phyloP scores from a whole-genome alignment of 30 jellyfish, hydroid and myxozoan genomes.

The Cassiopea xamachana region DNA sequence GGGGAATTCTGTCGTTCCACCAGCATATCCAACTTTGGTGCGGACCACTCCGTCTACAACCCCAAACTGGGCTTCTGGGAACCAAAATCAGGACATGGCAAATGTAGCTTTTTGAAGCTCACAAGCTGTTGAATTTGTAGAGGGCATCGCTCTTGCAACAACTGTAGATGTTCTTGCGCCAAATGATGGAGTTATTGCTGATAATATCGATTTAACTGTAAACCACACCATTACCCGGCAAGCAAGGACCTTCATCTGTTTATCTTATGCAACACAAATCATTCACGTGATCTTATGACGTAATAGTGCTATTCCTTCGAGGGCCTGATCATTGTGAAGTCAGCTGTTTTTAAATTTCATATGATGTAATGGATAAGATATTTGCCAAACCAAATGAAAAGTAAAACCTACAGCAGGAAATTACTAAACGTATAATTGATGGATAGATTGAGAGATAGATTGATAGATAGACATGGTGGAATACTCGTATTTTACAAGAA shows the following conservation, averaged over 20 bases:
- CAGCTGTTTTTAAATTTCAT: too few species aligned
- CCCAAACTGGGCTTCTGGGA: constrained; percentile 99
- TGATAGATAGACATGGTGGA: too few species aligned
- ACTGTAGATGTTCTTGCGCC: constrained; percentile 40
- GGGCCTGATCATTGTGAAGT: too few species aligned
- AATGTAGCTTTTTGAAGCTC: constrained; percentile 84
- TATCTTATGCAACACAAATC: neutral
- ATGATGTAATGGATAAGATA: too few species aligned
- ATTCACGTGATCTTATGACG: neutral
- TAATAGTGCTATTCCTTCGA: neutral
- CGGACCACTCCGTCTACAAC: constrained; percentile 84
- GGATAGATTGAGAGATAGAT: too few species aligned
- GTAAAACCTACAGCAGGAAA: too few species aligned
- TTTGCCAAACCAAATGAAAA: too few species aligned
- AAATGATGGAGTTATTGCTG: constrained; percentile 35
- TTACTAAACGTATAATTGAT: too few species aligned
- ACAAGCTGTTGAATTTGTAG: constrained; percentile 45
- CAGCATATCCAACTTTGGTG: constrained; percentile 97
- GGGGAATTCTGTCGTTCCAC: constrained; percentile 82
- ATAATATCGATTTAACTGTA: neutral
- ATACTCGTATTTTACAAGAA: too few species aligned
- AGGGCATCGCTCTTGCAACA: constrained; percentile 37
- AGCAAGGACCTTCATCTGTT: neutral
- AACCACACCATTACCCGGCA: constrained; percentile 29
- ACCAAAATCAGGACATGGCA: constrained; percentile 99